Evolutionary conservation across 2,797 vertebrate species (phyloP).

Genomic region (Coccyzus lansbergi): DNA sequence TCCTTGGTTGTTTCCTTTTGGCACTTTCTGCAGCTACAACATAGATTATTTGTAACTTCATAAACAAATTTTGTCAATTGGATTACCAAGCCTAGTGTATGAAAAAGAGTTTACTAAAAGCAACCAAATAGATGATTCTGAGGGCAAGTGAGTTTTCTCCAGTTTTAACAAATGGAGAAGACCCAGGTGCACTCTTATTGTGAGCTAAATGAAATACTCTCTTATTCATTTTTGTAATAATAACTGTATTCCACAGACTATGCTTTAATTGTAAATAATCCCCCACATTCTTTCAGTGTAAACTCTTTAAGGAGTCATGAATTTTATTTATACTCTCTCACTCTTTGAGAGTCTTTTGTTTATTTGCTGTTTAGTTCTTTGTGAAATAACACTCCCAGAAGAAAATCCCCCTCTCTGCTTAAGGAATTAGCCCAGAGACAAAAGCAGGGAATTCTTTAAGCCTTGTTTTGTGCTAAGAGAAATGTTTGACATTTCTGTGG

Average conservation of each 20-base stretch:
- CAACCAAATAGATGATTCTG: constrained; percentile 1
- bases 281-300: constrained; percentile 84
- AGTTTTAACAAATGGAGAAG: constrained; percentile 50
- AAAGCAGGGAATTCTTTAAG: constrained; percentile 93
- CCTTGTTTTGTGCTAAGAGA: constrained; percentile 92
- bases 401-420: constrained; percentile 90
- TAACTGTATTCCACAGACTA: constrained; percentile 79
- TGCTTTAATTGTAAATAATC: constrained; percentile 86
- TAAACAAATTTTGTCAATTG: not conserved
- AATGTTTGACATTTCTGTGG: constrained; percentile 94
- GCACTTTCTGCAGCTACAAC: not conserved
- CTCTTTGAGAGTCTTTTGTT: constrained; percentile 87
- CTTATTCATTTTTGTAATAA: constrained; percentile 76
- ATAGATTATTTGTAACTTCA: not conserved
- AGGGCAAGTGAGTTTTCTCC: constrained; percentile 56
- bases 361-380: constrained; percentile 88
- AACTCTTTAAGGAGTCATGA: constrained; percentile 89
- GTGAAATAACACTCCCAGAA: constrained; percentile 86
- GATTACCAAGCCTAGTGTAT: not conserved
- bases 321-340: constrained; percentile 88
- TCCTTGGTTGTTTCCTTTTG: not conserved
- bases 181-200: constrained; percentile 77
- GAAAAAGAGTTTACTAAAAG: not conserved
- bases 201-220: constrained; percentile 70
- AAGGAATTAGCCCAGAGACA: constrained; percentile 96